Base-by-base conservation (phyloP, 35 echinoderm and acorn worm genomes). In the Heliocidaris erythrogramma region DNA sequence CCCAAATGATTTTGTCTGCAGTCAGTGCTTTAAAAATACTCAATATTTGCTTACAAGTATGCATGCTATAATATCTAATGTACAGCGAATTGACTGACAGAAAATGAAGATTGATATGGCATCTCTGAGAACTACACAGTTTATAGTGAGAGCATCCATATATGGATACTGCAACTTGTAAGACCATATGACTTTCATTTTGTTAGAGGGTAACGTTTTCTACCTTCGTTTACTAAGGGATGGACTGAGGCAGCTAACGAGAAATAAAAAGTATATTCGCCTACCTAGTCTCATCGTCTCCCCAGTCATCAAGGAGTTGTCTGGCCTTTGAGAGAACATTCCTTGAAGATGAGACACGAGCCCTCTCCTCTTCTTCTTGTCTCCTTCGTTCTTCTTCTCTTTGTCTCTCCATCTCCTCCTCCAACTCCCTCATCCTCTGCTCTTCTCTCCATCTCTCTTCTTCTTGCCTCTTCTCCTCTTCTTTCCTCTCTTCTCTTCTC, bases 401-500 rank as follows among this genome's bases (percentile, higher is more conserved):
- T 48, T 89, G 4, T 32, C 47, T 5, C 47, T 88, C 86, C 61
- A 71, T 71, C 61, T 71, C 24, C 52, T 71, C 61, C 24, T 71
- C 61, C 24, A 42, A 42, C 69, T 88, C 86, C 31, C 30, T 30
- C 87, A 13, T 32, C 87, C 87, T 89, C 87, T 48, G 11, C 2
- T 89, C 30, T 48, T 89, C 87, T 24, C 65, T 78, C 65, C 65
- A 78, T 27, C 65, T 78, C 21, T 88, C 87, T 89, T 89, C 87
- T 48, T 89, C 47, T 21, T 42, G 2, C 31, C 86, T 31, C 86
- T 30, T 88, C 47, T 88, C 86, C 16, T 88, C 87, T 89, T 89
- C 87, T 18, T 8, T 89, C 13, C 87, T 42, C 16, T 88, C 30
- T 35, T 89, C 87, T 18, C 7, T 35, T 42, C 87, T 42, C 4